phyloP scores from a whole-genome alignment of 2,113 vertebrate genomes.

The Porphyrio hochstetteri region DNA sequence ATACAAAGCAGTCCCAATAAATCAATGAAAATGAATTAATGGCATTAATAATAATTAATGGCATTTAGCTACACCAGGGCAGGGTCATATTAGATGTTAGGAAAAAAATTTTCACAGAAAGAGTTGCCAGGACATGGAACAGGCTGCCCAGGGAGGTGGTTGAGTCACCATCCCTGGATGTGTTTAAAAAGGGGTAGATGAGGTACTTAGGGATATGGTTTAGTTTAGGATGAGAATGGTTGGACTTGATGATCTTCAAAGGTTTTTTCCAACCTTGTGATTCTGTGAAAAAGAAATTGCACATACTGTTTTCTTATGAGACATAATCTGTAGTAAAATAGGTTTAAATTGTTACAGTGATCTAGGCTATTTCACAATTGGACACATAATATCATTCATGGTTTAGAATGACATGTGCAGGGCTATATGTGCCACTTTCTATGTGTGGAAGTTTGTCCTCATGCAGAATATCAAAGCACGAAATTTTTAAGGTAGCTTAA shows the following conservation, averaged over 20 bases:
- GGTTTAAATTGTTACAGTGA: background rate
- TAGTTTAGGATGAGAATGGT: too few relatives aligned
- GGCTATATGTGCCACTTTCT: background rate
- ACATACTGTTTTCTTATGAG: background rate
- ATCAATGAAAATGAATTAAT: background rate
- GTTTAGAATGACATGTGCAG: background rate
- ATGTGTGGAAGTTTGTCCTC: background rate
- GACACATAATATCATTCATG: background rate
- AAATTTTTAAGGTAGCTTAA: background rate
- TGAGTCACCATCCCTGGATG: too few relatives aligned
- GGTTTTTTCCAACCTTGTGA: too few relatives aligned
- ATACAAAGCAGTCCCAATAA: background rate
- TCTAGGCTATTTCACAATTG: background rate
- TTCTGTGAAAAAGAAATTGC: background rate
- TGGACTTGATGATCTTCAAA: too few relatives aligned
- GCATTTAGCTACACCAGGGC: too few relatives aligned
- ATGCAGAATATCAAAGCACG: background rate
- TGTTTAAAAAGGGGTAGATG: too few relatives aligned
- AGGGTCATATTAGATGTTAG: too few relatives aligned
- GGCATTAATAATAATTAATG: too few relatives aligned
- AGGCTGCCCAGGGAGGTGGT: too few relatives aligned
- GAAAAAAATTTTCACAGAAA: too few relatives aligned
- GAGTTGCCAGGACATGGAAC: too few relatives aligned
- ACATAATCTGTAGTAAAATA: background rate
- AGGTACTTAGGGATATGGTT: too few relatives aligned